phyloP scores from a whole-genome alignment of 2,113 vertebrate genomes.

The Merops nubicus region DNA sequence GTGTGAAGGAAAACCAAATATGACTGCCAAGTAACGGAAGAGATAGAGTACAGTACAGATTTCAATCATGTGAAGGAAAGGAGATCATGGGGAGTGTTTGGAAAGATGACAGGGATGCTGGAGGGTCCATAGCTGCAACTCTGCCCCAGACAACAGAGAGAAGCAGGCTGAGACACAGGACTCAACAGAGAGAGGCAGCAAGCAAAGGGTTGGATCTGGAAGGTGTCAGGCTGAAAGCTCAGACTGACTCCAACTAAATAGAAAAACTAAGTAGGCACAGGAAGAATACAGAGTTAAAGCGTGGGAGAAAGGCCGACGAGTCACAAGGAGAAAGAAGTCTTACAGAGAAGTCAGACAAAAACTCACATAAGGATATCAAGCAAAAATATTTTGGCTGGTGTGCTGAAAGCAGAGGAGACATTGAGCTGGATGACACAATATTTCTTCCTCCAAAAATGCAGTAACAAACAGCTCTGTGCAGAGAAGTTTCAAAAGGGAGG shows the following conservation, averaged over 20 bases:
- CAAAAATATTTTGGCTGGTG: not conserved
- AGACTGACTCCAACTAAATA: not conserved
- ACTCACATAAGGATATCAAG: not conserved
- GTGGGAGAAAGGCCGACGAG: not conserved
- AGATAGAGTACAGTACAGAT: not conserved
- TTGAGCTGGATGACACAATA: not conserved
- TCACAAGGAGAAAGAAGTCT: not conserved
- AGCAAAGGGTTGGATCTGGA: not conserved
- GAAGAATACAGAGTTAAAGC: not conserved
- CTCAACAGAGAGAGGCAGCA: not conserved
- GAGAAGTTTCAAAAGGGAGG: not conserved
- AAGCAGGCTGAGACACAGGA: not conserved
- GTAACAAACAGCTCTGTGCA: not conserved
- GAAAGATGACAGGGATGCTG: not conserved
- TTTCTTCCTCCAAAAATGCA: not conserved
- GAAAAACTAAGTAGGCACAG: not conserved
- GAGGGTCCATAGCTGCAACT: not conserved
- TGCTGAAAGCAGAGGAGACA: not conserved
- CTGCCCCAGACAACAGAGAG: not conserved
- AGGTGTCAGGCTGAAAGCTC: not conserved
- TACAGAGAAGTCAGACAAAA: not conserved
- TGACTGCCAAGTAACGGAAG: not conserved
- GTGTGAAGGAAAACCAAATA: not conserved
- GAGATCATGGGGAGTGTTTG: not conserved
- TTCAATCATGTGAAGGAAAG: not conserved